A percentile compares a stretch with the other conserved stretches of the same genome.
phyloP scores from a whole-genome alignment of 2,797 vertebrate species.

The Galaxias olidus region DNA sequence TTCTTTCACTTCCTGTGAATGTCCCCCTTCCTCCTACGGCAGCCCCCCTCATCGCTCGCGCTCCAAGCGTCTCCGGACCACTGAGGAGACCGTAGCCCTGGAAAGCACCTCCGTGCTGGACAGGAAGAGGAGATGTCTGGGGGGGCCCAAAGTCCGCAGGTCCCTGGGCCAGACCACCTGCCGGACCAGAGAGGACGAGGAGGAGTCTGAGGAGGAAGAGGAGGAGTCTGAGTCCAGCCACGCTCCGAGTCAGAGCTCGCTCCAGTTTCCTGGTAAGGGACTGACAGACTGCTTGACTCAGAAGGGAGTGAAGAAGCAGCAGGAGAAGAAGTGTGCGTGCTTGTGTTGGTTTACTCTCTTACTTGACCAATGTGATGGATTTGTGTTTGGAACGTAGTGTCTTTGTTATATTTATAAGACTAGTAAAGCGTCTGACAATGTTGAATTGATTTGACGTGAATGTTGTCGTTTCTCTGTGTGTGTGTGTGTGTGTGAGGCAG shows the following conservation, averaged over 20 bases:
- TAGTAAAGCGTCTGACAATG: too few relatives aligned
- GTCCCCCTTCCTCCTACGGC: constrained; percentile 40
- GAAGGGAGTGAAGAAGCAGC: constrained; percentile 8
- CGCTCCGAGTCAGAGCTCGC: constrained; percentile 66
- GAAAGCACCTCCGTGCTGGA: constrained; percentile 56
- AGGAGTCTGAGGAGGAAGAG: constrained; percentile 62
- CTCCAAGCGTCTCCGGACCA: constrained; percentile 88
- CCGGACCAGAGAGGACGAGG: constrained; percentile 47
- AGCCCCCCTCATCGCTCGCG: constrained; percentile 79
- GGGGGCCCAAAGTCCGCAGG: constrained; percentile 72
- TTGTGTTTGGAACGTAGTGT: too few relatives aligned
- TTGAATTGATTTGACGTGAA: background rate
- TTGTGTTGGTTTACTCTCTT: too few relatives aligned
- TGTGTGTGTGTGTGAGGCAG: background rate
- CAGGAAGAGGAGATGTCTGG: constrained; percentile 54
- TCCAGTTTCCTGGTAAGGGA: constrained; percentile 80
- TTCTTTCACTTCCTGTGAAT: background rate
- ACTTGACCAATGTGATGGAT: too few relatives aligned
- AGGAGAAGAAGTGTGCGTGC: too few relatives aligned
- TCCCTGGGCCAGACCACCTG: constrained; percentile 51
- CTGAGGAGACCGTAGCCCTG: constrained; percentile 73
- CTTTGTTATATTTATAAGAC: too few relatives aligned
- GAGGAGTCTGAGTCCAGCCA: constrained; percentile 58
- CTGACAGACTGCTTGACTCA: constrained; percentile 30
- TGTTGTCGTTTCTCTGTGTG: background rate